Evolutionary conservation across 2,113 vertebrate genomes (phyloP).

Genomic region (Salvator merianae): DNA sequence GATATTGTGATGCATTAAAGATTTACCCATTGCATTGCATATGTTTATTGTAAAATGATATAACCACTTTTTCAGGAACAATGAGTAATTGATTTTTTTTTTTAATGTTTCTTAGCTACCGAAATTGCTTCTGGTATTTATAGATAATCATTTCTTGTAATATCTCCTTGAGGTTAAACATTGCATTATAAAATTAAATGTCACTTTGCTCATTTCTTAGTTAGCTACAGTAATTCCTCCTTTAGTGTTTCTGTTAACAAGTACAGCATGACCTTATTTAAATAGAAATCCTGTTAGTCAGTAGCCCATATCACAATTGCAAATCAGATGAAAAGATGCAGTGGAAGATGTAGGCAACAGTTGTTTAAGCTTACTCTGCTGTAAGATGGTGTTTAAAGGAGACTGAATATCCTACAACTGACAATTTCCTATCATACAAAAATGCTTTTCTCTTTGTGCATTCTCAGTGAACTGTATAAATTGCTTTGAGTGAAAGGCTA

Average conservation of each 20-base stretch:
- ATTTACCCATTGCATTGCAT: not conserved
- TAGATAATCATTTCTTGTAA: not conserved
- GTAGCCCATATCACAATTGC: constrained; percentile 10
- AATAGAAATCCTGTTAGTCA: constrained; percentile 43
- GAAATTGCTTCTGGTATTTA: not conserved
- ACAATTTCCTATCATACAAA: not conserved
- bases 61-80: not conserved
- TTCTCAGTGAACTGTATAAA: not conserved
- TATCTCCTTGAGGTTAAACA: constrained; percentile 33
- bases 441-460: not conserved
- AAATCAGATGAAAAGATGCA: not conserved
- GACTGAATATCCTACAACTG: not conserved
- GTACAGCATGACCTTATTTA: constrained; percentile 22
- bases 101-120: not conserved
- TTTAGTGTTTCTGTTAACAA: constrained; percentile 31
- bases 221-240: constrained; percentile 20
- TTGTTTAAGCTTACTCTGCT: constrained; percentile 14
- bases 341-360: not conserved
- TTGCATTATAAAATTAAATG: constrained; percentile 39
- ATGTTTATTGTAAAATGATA: not conserved
- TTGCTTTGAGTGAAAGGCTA: not conserved
- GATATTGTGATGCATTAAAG: not conserved
- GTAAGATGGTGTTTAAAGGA: not conserved
- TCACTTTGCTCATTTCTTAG: constrained; percentile 27
- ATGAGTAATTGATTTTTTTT: not conserved